These are phyloP conservation scores for Phalera bucephala DNA, from an alignment of 2,888 invertebrate species.

Conservation along the genomic window DNA sequence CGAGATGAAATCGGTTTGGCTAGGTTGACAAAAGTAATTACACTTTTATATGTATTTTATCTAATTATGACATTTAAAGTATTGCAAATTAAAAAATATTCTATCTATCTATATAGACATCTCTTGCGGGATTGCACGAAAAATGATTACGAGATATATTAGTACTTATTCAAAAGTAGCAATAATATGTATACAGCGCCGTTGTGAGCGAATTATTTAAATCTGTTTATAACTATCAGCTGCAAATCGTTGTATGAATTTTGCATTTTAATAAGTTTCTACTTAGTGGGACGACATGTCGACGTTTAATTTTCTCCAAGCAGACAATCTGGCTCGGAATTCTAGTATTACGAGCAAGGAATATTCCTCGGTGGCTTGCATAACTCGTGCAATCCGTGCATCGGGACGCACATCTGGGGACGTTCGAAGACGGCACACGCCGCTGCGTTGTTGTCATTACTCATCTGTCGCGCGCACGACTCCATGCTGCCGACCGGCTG, in stretches of 20 bases:
- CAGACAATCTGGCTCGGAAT: constrained; percentile 34
- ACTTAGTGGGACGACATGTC: constrained; percentile 23
- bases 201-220: constrained; percentile 12
- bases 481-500: constrained; percentile 55
- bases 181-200: too few species aligned
- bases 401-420: constrained; percentile 71
- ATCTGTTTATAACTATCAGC: constrained; percentile 15
- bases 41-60: too few species aligned
- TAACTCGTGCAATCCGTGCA: constrained; percentile 66
- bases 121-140: too few species aligned
- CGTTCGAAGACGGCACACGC: constrained; percentile 67
- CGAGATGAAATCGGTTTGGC: too few species aligned
- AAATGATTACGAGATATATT: too few species aligned
- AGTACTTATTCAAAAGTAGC: too few species aligned
- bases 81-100: too few species aligned
- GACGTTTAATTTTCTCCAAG: constrained; percentile 37
- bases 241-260: not conserved
- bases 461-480: constrained; percentile 78
- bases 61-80: too few species aligned
- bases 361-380: constrained; percentile 56
- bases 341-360: constrained; percentile 44
- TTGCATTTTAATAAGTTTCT: constrained; percentile 4
- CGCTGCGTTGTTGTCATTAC: constrained; percentile 78
- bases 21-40: too few species aligned
- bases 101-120: too few species aligned